Evolutionary conservation across 2,113 vertebrate species (phyloP), one percentile per base, ranked within the genome.

Genomic region (Anhinga anhinga): DNA sequence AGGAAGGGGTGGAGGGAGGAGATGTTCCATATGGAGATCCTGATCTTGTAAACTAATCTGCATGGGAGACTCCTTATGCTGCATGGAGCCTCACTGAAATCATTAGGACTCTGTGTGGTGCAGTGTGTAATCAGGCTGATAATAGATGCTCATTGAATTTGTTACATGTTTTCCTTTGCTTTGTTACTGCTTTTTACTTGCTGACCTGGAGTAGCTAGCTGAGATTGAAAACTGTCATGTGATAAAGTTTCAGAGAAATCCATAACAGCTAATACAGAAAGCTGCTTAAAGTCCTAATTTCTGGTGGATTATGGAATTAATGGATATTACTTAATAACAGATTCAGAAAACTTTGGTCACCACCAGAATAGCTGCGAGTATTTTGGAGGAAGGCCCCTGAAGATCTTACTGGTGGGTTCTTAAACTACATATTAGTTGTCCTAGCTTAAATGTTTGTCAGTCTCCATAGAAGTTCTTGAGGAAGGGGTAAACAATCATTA

Each of bases 121-220:
- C 87, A 90, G 66, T 55, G 89, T 95, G 89, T 89, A 95, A 97
- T 95, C 96, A 97, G 82, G 92, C 92, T 95, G 93, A 97, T 97
- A 97, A 97, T 82, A 95, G 94, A 91, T 69, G 77, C 92, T 96
- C 91, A 93, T 78, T 92, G 92, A 95, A 92, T 95, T 96, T 90
- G 93, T 85, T 95, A 95, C 85, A 95, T 92, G 92, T 95, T 97
- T 91, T 94, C 52, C 66, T 94, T 89, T 89, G 36, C 88, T 94
- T 95, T 96, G 77, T 89, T 92, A 63, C 65, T 95, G 92, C 58
- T 72, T 93, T 95, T 91, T 91, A 73, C 86, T 91, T 94, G 61
- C 86, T 96, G 88, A 95, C 93, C 66, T 84, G 86, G 40, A 92
- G 66, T 17, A 91, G 36, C 66, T 97, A 10, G 3, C 70, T 76